Base-by-base conservation (phyloP, 2,888 invertebrate genomes). In the Cabera pusaria region DNA sequence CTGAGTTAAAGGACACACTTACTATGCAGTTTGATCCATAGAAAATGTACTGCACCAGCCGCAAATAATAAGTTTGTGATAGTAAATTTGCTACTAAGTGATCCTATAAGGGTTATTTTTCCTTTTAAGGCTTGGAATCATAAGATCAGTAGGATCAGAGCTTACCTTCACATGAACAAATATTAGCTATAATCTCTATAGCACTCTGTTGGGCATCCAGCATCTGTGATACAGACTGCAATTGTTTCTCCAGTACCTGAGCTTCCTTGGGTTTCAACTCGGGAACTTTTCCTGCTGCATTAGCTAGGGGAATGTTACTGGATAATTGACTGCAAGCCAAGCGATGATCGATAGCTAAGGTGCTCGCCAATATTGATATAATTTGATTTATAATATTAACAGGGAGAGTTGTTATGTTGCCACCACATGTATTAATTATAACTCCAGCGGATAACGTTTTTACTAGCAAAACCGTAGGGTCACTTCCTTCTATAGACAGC, bases 141-240 rank as follows among this genome's bases (percentile, higher is more conserved):
- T n/a, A n/a, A n/a, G n/a, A n/a, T n/a, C n/a, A n/a, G n/a, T n/a
- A n/a, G n/a, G n/a, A n/a, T n/a, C n/a, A n/a, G 9, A 9, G 8
- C 49, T 76, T 79, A 91, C 93, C 93, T 64, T 93, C 93, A 60
- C 90, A 79, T 16, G 93, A 92, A 60, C 93, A 93, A 31, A 94
- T 77, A 72, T 95, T 95, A 10, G 94, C 92, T 36, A 94, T 74
- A 44, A 94, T 92, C 78, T 95, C 94, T 22, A 94, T 76, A 0
- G 93, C 91, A 64, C 91, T 90, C 55, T 93, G 91, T 64, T 94
- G 94, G 0, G 93, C 92, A 48, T 91, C 90, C n/a, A 94, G 60
- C 41, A 93, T 76, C 53, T 90, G 85, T 43, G 81, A 81, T 1
- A 90, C 71, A 26, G 90, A 77, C 42, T 85, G 82, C 2, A 92